Percentiles rank a stretch among this genome's conserved stretches.
These are phyloP conservation scores for Drosophila kikkawai DNA, from an alignment of 1,140 invertebrate species.

Conservation along the genomic window DNA sequence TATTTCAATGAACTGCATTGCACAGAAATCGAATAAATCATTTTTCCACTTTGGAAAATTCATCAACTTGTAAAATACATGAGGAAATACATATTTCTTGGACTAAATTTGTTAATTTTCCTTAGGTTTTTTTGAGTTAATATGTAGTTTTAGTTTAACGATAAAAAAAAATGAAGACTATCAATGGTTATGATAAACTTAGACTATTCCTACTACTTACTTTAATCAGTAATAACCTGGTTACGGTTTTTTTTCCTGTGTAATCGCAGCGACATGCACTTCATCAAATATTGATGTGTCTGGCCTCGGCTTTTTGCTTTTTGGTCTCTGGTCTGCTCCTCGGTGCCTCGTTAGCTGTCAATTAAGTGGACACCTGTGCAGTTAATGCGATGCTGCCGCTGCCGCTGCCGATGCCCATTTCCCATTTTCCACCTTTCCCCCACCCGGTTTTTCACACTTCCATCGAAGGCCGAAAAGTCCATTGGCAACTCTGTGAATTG, in stretches of 20 bases:
- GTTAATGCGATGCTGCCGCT: constrained; percentile 69
- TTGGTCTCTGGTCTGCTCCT: constrained; percentile 37
- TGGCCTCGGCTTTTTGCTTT: constrained; percentile 27
- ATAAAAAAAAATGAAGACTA: neutral
- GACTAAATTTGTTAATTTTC: neutral
- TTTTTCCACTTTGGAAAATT: neutral
- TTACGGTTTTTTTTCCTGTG: constrained; percentile 10
- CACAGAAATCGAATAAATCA: neutral
- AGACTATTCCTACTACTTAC: neutral
- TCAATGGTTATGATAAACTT: neutral
- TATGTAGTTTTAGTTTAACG: no score
- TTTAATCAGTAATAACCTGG: neutral
- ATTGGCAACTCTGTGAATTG: constrained; percentile 59
- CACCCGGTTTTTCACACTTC: constrained; percentile 41
- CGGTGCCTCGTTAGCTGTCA: constrained; percentile 73
- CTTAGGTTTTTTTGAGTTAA: neutral
- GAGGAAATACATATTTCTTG: neutral
- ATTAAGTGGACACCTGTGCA: constrained; percentile 79
- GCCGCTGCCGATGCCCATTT: constrained; percentile 27
- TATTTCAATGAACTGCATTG: neutral
- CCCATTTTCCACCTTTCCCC: constrained; percentile 36
- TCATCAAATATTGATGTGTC: constrained; percentile 73
- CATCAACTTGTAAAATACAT: neutral
- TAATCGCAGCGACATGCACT: constrained; percentile 44
- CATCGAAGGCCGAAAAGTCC: constrained; percentile 32